These are phyloP conservation scores for Drosophila pandora DNA, from an alignment of 1,140 invertebrate genomes.

Conservation along the genomic window DNA sequence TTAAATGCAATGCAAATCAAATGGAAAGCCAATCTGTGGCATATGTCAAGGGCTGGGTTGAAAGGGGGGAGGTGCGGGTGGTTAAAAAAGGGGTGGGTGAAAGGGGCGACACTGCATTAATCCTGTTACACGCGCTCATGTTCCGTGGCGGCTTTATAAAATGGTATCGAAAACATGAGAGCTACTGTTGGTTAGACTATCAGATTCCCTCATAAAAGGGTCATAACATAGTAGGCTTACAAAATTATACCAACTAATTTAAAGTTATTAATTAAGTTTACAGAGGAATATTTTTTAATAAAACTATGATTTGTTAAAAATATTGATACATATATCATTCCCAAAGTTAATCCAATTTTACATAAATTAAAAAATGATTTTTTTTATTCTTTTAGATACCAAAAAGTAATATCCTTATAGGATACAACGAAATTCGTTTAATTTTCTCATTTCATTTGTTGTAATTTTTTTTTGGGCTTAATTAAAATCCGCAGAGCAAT, in stretches of 20 bases:
- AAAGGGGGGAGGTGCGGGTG: background rate
- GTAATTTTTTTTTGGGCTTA: slow-evolving; percentile 72
- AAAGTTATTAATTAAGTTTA: too few species aligned
- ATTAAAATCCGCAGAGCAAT: slow-evolving; percentile 79
- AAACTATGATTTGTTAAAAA: too few species aligned
- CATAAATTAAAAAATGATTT: too few species aligned
- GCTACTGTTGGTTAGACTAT: slow-evolving; percentile 17
- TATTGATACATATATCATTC: too few species aligned
- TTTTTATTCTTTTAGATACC: too few species aligned
- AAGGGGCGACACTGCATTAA: slow-evolving; percentile 66
- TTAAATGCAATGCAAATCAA: slow-evolving; percentile 81
- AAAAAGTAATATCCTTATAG: background rate
- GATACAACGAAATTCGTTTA: background rate
- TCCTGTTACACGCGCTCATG: slow-evolving; percentile 65
- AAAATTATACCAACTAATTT: too few species aligned
- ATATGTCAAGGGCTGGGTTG: slow-evolving; percentile 42
- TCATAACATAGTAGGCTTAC: too few species aligned
- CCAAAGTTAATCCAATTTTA: too few species aligned
- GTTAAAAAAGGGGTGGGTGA: background rate
- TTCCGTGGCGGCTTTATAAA: slow-evolving; percentile 35
- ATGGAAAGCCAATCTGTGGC: slow-evolving; percentile 67
- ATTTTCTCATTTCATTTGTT: slow-evolving; percentile 1
- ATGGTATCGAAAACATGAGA: slow-evolving; percentile 29
- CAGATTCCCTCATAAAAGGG: slow-evolving; percentile 6
- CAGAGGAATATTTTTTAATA: too few species aligned